Evolutionary conservation across 2,113 vertebrate species (phyloP).

Genomic region (Gulo gulo): DNA sequence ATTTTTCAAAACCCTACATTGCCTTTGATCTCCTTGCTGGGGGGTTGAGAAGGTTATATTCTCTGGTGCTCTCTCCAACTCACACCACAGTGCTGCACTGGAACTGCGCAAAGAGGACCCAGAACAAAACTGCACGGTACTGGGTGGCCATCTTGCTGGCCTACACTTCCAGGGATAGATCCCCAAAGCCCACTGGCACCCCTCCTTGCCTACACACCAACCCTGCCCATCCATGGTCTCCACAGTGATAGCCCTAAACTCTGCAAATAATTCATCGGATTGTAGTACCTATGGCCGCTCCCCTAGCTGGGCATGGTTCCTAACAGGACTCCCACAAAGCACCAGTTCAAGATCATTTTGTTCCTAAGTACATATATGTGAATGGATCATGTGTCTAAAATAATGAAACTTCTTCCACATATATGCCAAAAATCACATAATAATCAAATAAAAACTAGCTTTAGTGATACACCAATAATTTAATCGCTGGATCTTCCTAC

Average conservation of each 20-base stretch:
- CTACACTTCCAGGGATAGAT: accelerated
- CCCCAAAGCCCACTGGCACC: neutral
- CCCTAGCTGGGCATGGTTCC: neutral
- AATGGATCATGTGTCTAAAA: neutral
- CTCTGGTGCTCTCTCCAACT: neutral
- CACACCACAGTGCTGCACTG: neutral
- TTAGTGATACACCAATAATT: neutral
- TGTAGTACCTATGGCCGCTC: neutral
- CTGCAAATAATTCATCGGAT: neutral
- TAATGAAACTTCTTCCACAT: neutral
- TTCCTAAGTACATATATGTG: neutral
- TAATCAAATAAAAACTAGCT: neutral
- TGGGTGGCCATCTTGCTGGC: accelerated
- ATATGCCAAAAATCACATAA: neutral
- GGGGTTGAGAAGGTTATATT: neutral
- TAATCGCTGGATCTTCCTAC: neutral
- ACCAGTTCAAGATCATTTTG: neutral
- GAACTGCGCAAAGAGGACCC: neutral
- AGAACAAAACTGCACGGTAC: neutral
- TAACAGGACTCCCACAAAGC: neutral
- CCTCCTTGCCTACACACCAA: neutral
- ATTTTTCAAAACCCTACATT: neutral
- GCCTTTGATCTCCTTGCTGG: neutral
- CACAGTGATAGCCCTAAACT: neutral
- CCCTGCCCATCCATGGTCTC: too few relatives aligned